Percentiles rank a stretch among this genome's conserved stretches.
phyloP scores from a whole-genome alignment of 2,888 invertebrate genomes.

The Fabriciana adippe region DNA sequence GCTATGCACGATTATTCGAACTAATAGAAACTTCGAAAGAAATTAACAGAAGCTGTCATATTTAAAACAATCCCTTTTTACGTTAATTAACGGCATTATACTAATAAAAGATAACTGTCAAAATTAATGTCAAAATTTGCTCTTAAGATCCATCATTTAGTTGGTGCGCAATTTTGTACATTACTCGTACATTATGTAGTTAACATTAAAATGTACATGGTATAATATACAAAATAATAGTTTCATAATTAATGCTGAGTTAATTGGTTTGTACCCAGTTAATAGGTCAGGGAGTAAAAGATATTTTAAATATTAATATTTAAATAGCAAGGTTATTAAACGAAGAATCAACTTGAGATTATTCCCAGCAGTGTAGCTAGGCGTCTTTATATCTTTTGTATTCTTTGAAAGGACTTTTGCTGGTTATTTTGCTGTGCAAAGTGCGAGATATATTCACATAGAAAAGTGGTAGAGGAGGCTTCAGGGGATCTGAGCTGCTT shows the following conservation, averaged over 20 bases:
- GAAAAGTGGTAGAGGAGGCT: conserved; percentile 30
- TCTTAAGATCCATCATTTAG: too few species aligned
- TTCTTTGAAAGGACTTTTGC: conserved; percentile 28
- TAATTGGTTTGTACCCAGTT: conserved; percentile 63
- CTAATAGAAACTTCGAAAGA: too few species aligned
- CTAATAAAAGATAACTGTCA: too few species aligned
- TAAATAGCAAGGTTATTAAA: conserved; percentile 62
- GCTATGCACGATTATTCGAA: too few species aligned
- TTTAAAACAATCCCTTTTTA: too few species aligned
- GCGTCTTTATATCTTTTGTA: conserved; percentile 45
- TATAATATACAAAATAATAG: too few species aligned
- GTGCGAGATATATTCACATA: conserved; percentile 25
- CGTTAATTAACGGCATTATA: too few species aligned
- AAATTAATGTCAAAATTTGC: too few species aligned
- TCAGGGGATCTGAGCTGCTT: conserved; percentile 30
- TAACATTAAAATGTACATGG: too few species aligned
- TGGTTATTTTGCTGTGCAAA: conserved; percentile 19
- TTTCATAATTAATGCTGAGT: conserved; percentile 39
- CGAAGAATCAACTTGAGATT: conserved; percentile 52
- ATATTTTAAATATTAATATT: conserved; percentile 62
- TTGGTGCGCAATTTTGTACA: too few species aligned
- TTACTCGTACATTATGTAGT: too few species aligned
- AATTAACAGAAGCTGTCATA: too few species aligned
- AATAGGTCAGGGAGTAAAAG: conserved; percentile 50
- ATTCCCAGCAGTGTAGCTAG: conserved; percentile 47